Percentiles rank a stretch among this genome's conserved stretches.
These are phyloP conservation scores for Dunckerocampus dactyliophorus DNA, from an alignment of 2,113 vertebrate species.

Conservation along the genomic window DNA sequence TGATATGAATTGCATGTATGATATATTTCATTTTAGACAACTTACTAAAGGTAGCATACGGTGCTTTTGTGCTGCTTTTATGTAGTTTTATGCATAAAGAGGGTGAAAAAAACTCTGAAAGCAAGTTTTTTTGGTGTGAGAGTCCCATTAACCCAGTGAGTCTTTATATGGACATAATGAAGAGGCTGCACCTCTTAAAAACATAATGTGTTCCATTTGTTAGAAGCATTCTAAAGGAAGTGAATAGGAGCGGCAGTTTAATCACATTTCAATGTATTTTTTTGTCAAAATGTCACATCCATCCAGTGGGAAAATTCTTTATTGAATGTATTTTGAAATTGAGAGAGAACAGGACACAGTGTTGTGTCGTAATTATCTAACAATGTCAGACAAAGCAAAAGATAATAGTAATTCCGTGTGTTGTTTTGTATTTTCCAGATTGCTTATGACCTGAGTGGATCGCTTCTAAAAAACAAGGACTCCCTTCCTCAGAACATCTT, in stretches of 20 bases:
- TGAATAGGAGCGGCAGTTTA: background rate
- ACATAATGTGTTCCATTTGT: slow-evolving; percentile 2
- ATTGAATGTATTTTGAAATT: background rate
- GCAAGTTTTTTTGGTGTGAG: background rate
- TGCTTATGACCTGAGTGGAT: slow-evolving; percentile 86
- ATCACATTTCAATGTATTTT: background rate
- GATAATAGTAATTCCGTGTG: background rate
- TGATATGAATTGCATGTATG: background rate
- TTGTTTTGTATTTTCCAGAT: slow-evolving; percentile 71
- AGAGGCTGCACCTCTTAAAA: background rate
- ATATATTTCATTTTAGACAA: background rate
- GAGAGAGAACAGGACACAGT: background rate
- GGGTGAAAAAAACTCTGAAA: background rate
- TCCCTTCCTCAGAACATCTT: slow-evolving; percentile 89
- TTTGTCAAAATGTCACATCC: background rate
- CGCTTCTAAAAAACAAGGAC: slow-evolving; percentile 88
- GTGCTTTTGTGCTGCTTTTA: background rate
- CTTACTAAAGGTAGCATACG: background rate
- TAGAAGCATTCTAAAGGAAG: background rate
- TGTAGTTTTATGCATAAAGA: no score
- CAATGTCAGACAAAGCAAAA: background rate
- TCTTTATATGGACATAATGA: slow-evolving; percentile 3
- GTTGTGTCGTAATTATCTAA: background rate
- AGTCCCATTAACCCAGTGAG: background rate
- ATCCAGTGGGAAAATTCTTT: no score